Evolutionary conservation across 1,140 invertebrate species (phyloP).

Genomic region (Augochlora pura): DNA sequence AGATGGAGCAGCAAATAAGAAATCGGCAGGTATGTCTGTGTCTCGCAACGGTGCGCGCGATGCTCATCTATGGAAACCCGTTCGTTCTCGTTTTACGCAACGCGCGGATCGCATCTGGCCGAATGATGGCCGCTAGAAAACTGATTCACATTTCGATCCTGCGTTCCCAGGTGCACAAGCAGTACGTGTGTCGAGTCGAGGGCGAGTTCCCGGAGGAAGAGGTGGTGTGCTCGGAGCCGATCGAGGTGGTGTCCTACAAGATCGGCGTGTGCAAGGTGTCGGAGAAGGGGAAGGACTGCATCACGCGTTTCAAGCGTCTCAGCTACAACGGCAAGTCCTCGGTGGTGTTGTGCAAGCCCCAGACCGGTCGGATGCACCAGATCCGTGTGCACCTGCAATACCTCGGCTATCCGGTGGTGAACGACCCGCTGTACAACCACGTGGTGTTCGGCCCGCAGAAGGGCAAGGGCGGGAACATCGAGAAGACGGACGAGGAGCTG

Average conservation of each 20-base stretch:
- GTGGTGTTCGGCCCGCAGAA: constrained; percentile 94
- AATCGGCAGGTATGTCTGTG: constrained; percentile 85
- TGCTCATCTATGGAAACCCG: constrained; percentile 6
- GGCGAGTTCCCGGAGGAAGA: constrained; percentile 98
- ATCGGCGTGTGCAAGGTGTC: constrained; percentile 97
- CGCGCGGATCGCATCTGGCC: too few relatives aligned
- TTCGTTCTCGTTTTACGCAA: background rate
- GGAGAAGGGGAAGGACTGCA: constrained; percentile 93
- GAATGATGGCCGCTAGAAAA: too few relatives aligned
- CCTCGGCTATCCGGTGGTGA: constrained; percentile 97
- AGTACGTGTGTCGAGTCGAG: constrained; percentile 98
- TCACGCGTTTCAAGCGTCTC: constrained; percentile 93
- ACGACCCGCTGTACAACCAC: constrained; percentile 98
- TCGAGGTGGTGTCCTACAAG: constrained; percentile 96
- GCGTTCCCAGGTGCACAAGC: constrained; percentile 89
- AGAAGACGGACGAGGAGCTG: constrained; percentile 94
- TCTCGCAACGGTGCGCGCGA: background rate
- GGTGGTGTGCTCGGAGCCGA: constrained; percentile 90
- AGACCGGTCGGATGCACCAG: constrained; percentile 98
- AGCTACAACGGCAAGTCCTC: constrained; percentile 93
- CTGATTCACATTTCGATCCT: too few relatives aligned
- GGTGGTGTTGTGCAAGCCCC: constrained; percentile 95
- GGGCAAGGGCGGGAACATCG: constrained; percentile 95
- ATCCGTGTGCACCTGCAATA: constrained; percentile 99
- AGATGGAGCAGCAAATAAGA: constrained; percentile 96